A percentile compares a stretch with the other conserved stretches of the same genome.
Evolutionary conservation across 2,113 vertebrate genomes (phyloP).

Genomic region (Neodon shergylaensis): DNA sequence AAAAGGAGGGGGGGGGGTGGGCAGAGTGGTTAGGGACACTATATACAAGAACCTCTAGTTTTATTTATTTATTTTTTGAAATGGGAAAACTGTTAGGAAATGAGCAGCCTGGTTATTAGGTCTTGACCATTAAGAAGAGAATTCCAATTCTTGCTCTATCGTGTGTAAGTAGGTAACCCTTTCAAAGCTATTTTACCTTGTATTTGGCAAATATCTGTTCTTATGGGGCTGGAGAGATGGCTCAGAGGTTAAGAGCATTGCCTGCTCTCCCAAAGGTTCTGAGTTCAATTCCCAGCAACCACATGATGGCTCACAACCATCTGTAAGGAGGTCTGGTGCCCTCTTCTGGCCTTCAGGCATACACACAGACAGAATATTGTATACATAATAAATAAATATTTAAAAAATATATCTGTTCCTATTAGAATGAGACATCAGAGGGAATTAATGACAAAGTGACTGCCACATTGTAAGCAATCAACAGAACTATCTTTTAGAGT

Average conservation of each 20-base stretch:
- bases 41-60: background rate
- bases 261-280: too few species aligned
- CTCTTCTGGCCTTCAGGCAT: too few species aligned
- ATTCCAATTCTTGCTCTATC: conserved; percentile 35
- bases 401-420: background rate
- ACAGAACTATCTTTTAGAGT: background rate
- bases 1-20: background rate
- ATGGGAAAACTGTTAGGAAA: conserved; percentile 9
- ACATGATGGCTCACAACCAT: too few species aligned
- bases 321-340: too few species aligned
- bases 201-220: background rate
- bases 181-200: conserved; percentile 13
- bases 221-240: background rate
- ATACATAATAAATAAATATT: too few species aligned
- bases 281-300: too few species aligned
- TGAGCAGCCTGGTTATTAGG: conserved; percentile 5
- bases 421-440: background rate
- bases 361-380: too few species aligned
- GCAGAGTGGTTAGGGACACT: background rate
- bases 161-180: background rate
- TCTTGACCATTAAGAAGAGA: conserved; percentile 15
- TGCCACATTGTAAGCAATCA: background rate
- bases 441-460: conserved; percentile 8
- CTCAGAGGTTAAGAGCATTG: too few species aligned
- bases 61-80: background rate